These are phyloP conservation scores for Python bivittatus DNA, from an alignment of 2,113 vertebrate genomes.

Conservation along the genomic window DNA sequence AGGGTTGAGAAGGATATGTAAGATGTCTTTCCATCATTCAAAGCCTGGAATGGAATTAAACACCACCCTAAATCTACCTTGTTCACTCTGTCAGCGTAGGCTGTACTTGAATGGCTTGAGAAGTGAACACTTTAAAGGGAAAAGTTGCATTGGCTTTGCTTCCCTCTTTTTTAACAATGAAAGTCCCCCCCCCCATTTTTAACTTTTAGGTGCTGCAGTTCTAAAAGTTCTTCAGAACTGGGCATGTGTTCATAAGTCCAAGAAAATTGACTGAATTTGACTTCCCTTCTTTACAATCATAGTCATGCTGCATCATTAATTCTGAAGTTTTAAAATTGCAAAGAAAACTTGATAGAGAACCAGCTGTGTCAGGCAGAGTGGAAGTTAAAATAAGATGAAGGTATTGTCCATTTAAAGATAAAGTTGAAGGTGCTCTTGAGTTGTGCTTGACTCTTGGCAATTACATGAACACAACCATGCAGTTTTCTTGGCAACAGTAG, in stretches of 20 bases:
- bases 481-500: background rate
- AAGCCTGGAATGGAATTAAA: background rate
- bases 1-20: background rate
- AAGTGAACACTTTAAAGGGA: background rate
- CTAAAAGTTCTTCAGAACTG: background rate
- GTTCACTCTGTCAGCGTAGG: background rate
- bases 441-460: background rate
- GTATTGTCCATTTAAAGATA: background rate
- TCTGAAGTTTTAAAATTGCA: background rate
- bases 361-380: background rate
- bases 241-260: background rate
- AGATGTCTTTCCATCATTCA: background rate
- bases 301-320: background rate
- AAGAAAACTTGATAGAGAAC: background rate
- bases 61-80: background rate
- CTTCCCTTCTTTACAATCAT: background rate
- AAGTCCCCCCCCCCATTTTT: background rate
- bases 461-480: background rate
- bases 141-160: background rate
- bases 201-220: background rate
- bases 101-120: background rate
- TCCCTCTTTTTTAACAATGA: background rate
- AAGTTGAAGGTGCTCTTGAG: background rate
- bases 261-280: background rate
- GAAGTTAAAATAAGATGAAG: background rate